Evolutionary conservation across 2,797 vertebrate species (phyloP).

Genomic region (Argentina silus): DNA sequence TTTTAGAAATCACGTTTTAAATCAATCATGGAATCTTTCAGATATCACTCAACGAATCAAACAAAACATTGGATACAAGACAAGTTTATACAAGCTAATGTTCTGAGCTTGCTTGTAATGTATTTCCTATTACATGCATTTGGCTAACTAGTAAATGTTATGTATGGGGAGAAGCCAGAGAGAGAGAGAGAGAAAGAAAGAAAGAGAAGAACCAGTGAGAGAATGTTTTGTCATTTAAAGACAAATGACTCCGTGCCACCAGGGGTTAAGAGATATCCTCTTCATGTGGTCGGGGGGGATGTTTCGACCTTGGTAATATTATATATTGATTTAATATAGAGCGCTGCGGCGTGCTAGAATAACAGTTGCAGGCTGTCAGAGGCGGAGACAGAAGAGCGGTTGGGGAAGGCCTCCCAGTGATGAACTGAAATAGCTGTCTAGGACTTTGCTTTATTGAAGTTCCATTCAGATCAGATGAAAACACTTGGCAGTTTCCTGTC

Average conservation of each 20-base stretch:
- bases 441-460: conserved; percentile 75
- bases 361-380: conserved; percentile 70
- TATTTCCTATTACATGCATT: background rate
- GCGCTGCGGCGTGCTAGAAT: conserved; percentile 55
- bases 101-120: too few species aligned
- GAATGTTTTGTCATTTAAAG: conserved; percentile 39
- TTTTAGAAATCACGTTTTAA: too few species aligned
- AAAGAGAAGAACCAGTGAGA: conserved; percentile 30
- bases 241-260: conserved; percentile 47
- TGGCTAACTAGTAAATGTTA: conserved; percentile 24
- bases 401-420: conserved; percentile 59
- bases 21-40: too few species aligned
- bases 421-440: conserved; percentile 71
- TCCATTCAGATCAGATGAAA: conserved; percentile 70
- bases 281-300: conserved; percentile 54
- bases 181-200: too few species aligned
- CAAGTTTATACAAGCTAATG: too few species aligned
- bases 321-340: conserved; percentile 76
- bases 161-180: conserved; percentile 25
- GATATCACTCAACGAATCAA: too few species aligned
- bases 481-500: conserved; percentile 49
- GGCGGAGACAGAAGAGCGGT: conserved; percentile 68
- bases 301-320: conserved; percentile 73
- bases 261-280: conserved; percentile 45
- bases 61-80: too few species aligned